Conservation (phyloP, 2,888 invertebrate genomes). For the Coremacera marginata region DNA sequence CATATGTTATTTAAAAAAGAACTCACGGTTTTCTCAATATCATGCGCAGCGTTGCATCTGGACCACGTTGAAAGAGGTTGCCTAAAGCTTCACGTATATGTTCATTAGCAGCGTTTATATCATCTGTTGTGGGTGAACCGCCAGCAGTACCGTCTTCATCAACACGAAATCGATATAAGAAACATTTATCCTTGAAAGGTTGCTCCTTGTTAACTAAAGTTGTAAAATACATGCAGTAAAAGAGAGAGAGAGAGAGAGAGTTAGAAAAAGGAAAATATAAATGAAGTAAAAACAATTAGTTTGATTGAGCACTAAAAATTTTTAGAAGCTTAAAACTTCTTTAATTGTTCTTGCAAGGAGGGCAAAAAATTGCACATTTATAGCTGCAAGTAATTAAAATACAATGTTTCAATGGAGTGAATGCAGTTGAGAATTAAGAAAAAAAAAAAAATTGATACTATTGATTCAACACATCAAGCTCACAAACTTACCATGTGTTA, state of each 20-base stretch:
- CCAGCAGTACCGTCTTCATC: constrained; percentile 77
- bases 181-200: constrained; percentile 85
- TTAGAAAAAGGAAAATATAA: not conserved
- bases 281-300: not conserved
- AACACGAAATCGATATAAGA: constrained; percentile 84
- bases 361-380: not conserved
- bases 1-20: constrained; percentile 12
- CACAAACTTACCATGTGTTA: constrained; percentile 76
- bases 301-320: not conserved
- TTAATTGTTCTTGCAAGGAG: not conserved
- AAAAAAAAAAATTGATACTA: not conserved
- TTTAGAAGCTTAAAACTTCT: not conserved
- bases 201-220: constrained; percentile 79
- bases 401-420: too few species aligned
- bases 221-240: constrained; percentile 29
- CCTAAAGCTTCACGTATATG: constrained; percentile 77
- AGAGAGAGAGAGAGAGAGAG: not conserved
- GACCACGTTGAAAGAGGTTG: constrained; percentile 78
- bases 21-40: constrained; percentile 84
- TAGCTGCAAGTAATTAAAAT: too few species aligned
- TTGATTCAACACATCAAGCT: not conserved
- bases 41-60: constrained; percentile 84
- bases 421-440: not conserved
- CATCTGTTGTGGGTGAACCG: constrained; percentile 73
- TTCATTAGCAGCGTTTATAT: constrained; percentile 77